Conservation (phyloP, 2,888 invertebrate species). For the Meiosimyza platycephala region DNA sequence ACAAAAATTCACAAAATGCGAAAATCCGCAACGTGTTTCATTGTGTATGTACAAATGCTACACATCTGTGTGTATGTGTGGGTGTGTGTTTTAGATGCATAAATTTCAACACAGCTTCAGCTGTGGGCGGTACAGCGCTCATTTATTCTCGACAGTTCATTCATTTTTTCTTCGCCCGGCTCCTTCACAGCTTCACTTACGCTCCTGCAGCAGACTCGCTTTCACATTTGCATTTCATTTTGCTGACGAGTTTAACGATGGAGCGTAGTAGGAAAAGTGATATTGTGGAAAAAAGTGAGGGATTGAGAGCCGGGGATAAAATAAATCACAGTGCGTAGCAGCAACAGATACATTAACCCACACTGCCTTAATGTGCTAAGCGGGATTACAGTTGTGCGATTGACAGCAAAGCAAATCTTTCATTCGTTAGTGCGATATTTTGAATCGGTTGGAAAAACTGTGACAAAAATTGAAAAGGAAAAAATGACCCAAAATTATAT, state of each 20-base stretch:
- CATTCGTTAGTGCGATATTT: background rate
- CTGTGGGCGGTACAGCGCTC: slow-evolving; percentile 14
- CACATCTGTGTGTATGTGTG: background rate
- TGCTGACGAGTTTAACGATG: background rate
- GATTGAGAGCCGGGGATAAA: slow-evolving; percentile 48
- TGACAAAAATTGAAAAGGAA: no score
- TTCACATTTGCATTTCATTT: slow-evolving; percentile 62
- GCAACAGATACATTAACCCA: slow-evolving; percentile 55
- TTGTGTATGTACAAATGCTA: slow-evolving; percentile 6
- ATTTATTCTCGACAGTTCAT: slow-evolving; percentile 29
- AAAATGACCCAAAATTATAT: no score
- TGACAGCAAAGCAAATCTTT: background rate
- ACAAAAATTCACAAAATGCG: slow-evolving; percentile 37
- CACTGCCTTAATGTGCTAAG: slow-evolving; percentile 1
- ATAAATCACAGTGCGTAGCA: slow-evolving; percentile 57
- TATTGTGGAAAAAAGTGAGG: background rate
- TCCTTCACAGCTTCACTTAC: background rate
- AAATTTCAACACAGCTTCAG: slow-evolving; percentile 18
- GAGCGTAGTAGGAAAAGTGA: background rate
- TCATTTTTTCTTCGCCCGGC: slow-evolving; percentile 18
- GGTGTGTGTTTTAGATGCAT: slow-evolving; percentile 18
- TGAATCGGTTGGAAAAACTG: no score
- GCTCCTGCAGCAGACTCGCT: background rate
- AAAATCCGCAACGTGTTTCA: slow-evolving; percentile 36
- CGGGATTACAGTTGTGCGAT: no score